phyloP scores from a whole-genome alignment of 2,888 invertebrate genomes.

The Sinotaia quadrata region DNA sequence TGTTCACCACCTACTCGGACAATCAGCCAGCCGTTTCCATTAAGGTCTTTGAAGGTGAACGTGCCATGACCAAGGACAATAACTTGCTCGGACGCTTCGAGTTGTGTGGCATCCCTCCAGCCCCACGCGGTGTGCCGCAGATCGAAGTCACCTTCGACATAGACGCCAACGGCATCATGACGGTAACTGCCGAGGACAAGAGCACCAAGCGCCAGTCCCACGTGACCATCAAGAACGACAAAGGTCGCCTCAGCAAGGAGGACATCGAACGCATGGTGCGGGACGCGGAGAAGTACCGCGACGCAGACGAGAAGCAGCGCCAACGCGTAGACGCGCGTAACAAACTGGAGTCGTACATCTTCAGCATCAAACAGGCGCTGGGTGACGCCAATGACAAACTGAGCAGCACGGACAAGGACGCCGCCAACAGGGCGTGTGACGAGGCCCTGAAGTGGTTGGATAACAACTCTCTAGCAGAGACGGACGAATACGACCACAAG shows the following conservation, averaged over 20 bases:
- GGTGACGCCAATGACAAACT: conserved; percentile 77
- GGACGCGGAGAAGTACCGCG: conserved; percentile 67
- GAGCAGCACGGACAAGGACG: conserved; percentile 79
- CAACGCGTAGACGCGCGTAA: conserved; percentile 59
- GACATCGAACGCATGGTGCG: conserved; percentile 83
- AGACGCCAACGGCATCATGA: conserved; percentile 87
- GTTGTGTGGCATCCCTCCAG: conserved; percentile 62
- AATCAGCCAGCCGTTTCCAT: conserved; percentile 78
- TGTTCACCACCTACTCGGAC: conserved; percentile 90
- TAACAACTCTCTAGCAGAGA: conserved; percentile 83
- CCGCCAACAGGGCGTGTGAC: conserved; percentile 74
- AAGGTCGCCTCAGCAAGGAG: conserved; percentile 85
- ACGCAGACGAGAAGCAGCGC: conserved; percentile 67
- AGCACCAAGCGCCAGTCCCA: conserved; percentile 86
- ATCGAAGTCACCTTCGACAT: conserved; percentile 82
- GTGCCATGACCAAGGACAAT: conserved; percentile 96
- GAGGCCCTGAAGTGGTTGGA: conserved; percentile 87
- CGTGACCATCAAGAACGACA: conserved; percentile 90
- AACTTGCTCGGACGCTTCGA: conserved; percentile 74
- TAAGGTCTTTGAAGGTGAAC: conserved; percentile 89
- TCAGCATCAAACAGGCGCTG: conserved; percentile 75
- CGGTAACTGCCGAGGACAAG: conserved; percentile 76
- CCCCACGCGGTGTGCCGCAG: conserved; percentile 63
- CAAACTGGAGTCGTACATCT: conserved; percentile 62
- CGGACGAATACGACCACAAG: conserved; percentile 82